These are phyloP conservation scores for Drosophila bipectinata DNA, from an alignment of 1,140 invertebrate genomes.

Conservation along the genomic window DNA sequence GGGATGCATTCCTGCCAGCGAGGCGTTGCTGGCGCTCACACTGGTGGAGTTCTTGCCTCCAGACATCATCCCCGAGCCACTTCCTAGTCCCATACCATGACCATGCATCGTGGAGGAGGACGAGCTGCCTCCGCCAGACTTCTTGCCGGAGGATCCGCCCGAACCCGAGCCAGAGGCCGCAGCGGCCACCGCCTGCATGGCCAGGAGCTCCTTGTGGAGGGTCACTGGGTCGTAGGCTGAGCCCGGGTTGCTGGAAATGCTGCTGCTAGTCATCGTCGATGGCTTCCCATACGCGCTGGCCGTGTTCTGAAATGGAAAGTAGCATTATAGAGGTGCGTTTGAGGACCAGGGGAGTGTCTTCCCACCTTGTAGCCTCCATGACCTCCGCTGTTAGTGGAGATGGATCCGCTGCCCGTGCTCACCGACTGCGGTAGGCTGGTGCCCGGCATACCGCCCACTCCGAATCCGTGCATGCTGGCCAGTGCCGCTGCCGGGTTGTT, in stretches of 20 bases:
- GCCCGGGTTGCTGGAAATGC: constrained; percentile 64
- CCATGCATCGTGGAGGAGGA: constrained; percentile 55
- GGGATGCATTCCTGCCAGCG: constrained; percentile 55
- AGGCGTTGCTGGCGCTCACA: constrained; percentile 62
- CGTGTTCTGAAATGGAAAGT: constrained; percentile 49
- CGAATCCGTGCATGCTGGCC: constrained; percentile 76
- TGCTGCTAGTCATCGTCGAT: constrained; percentile 69
- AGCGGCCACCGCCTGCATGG: constrained; percentile 83
- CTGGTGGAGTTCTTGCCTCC: constrained; percentile 59
- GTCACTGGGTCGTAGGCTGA: constrained; percentile 82
- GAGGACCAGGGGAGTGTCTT: neutral
- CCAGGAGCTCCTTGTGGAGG: constrained; percentile 82
- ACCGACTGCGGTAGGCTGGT: constrained; percentile 62
- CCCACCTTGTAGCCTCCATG: constrained; percentile 75
- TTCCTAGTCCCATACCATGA: constrained; percentile 56
- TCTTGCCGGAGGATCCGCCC: constrained; percentile 72
- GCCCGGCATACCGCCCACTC: constrained; percentile 52
- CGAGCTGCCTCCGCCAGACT: constrained; percentile 58
- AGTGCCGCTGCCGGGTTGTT: constrained; percentile 72
- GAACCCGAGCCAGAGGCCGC: constrained; percentile 63
- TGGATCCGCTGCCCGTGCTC: constrained; percentile 58
- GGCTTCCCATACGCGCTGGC: constrained; percentile 78
- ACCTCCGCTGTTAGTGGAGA: constrained; percentile 65
- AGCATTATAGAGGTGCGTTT: neutral
- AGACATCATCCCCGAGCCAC: constrained; percentile 52